phyloP scores from a whole-genome alignment of 2,113 vertebrate species.

The Tauraco erythrolophus region DNA sequence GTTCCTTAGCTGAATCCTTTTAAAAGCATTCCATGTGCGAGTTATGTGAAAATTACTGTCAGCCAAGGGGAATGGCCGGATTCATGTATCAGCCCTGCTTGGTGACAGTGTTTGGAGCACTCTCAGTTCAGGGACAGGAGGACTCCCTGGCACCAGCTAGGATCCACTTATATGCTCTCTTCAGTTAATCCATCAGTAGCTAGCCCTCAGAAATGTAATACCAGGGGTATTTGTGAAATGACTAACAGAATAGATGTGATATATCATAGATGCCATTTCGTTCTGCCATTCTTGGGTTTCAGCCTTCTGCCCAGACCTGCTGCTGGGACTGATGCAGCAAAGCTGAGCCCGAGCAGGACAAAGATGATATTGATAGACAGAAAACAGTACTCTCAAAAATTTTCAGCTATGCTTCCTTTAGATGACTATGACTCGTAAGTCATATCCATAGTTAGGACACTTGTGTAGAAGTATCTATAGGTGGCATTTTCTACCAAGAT shows the following conservation, averaged over 20 bases:
- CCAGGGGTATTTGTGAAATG: neutral
- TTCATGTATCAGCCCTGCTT: neutral
- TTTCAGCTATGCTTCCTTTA: neutral
- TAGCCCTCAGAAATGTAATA: conserved; percentile 19
- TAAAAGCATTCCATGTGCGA: neutral
- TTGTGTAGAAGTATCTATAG: neutral
- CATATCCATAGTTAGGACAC: neutral
- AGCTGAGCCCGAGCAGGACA: neutral
- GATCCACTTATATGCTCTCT: neutral
- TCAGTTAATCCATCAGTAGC: neutral
- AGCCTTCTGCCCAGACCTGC: neutral
- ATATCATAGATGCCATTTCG: neutral
- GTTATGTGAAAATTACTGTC: neutral
- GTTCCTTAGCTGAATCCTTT: conserved; percentile 15
- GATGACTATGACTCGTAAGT: accelerated
- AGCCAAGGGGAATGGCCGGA: neutral
- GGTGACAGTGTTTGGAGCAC: neutral
- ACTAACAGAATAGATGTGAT: neutral
- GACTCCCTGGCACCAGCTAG: conserved; percentile 5
- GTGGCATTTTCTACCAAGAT: neutral
- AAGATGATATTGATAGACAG: neutral
- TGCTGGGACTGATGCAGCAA: neutral
- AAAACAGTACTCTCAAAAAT: neutral
- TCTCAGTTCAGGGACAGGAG: neutral
- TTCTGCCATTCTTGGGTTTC: neutral